phyloP scores from a whole-genome alignment of 2,113 vertebrate species.

The Nanorana parkeri region DNA sequence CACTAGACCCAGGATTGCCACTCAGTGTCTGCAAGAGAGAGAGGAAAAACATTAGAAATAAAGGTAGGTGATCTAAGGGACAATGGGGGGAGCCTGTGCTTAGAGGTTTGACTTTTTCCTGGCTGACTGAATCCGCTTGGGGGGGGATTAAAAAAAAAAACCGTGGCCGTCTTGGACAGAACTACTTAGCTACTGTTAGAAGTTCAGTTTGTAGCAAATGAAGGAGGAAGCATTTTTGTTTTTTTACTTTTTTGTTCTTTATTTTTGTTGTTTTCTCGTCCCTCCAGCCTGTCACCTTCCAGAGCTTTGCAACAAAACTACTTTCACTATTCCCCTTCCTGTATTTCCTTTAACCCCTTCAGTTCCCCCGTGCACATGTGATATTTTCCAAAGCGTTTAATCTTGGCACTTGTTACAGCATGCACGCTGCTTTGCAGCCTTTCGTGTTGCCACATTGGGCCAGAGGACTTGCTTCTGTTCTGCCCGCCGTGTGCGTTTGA shows the following conservation, averaged over 20 bases:
- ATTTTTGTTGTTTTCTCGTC: too few relatives aligned
- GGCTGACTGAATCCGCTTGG: constrained; percentile 63
- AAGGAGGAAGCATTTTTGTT: too few relatives aligned
- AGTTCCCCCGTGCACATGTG: not conserved
- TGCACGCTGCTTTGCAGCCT: not conserved
- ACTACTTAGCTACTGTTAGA: constrained; percentile 12
- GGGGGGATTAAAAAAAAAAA: not conserved
- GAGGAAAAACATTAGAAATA: constrained; percentile 74
- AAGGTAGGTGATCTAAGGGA: constrained; percentile 80
- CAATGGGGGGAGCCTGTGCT: constrained; percentile 75
- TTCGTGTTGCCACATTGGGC: constrained; percentile 9
- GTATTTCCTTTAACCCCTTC: not conserved
- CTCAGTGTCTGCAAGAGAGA: constrained; percentile 79
- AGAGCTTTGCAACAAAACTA: too few relatives aligned
- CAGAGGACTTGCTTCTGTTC: not conserved
- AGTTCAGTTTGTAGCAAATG: too few relatives aligned
- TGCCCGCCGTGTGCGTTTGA: constrained; percentile 1
- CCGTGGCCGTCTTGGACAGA: constrained; percentile 61
- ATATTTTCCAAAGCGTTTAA: not conserved
- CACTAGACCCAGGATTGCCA: constrained; percentile 85
- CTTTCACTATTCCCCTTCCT: too few relatives aligned
- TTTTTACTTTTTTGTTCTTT: too few relatives aligned
- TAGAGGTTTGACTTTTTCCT: constrained; percentile 75
- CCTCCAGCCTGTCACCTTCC: too few relatives aligned
- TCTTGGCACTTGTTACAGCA: not conserved